Evolutionary conservation across 2,888 invertebrate species (phyloP).

Genomic region (Callinectes sapidus): DNA sequence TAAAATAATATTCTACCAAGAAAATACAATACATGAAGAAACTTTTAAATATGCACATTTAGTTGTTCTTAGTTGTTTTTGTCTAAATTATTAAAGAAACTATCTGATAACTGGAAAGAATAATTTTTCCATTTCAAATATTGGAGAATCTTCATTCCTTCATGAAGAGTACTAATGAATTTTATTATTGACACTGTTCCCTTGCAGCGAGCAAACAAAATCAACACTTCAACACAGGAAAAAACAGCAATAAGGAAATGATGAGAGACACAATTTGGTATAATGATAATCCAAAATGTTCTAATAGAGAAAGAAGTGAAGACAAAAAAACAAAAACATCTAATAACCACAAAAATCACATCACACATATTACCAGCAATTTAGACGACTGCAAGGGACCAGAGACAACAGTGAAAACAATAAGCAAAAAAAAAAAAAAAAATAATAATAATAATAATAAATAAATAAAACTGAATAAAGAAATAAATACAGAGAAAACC

Average conservation of each 20-base stretch:
- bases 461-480: not conserved
- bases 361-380: not conserved
- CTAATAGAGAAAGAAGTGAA: not conserved
- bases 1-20: not conserved
- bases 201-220: not conserved
- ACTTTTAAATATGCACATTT: not conserved
- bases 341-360: not conserved
- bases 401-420: not conserved
- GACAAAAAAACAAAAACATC: not conserved
- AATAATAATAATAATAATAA: not conserved
- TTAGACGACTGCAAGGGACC: not conserved
- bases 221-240: not conserved
- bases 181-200: not conserved
- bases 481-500: not conserved
- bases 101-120: not conserved
- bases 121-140: not conserved
- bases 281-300: too few species aligned
- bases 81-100: not conserved
- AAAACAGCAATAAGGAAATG: not conserved
- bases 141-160: not conserved
- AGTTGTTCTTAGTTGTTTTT: not conserved
- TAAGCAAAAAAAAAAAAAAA: not conserved
- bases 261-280: not conserved
- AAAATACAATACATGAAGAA: not conserved
- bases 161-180: not conserved